These are phyloP conservation scores for Felis catus DNA, from an alignment of 2,113 vertebrate genomes.

Conservation along the genomic window DNA sequence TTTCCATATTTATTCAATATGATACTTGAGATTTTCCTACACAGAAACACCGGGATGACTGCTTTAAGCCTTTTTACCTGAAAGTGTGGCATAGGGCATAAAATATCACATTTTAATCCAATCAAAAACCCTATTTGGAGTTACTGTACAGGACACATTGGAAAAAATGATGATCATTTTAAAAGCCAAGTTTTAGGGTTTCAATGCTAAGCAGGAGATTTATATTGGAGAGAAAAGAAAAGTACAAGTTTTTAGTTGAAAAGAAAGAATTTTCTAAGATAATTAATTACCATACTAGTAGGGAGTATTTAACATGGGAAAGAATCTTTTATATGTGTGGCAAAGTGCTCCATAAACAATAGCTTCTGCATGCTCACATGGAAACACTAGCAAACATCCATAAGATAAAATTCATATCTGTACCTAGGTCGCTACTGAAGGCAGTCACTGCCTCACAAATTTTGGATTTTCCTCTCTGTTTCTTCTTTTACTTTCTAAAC, in stretches of 20 bases:
- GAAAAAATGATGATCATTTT: constrained; percentile 24
- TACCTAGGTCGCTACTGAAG: background rate
- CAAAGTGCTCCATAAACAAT: background rate
- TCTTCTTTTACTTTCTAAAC: background rate
- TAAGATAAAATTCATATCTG: background rate
- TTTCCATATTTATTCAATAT: background rate
- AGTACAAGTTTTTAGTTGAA: background rate
- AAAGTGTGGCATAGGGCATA: background rate
- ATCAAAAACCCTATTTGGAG: background rate
- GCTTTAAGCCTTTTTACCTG: constrained; percentile 17
- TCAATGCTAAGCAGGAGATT: constrained; percentile 22
- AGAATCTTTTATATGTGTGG: background rate
- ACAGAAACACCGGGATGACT: background rate
- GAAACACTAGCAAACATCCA: background rate
- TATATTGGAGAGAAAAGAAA: background rate
- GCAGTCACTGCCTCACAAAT: background rate
- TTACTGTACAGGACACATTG: background rate
- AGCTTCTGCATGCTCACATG: background rate
- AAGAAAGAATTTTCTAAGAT: background rate
- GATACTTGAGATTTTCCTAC: background rate
- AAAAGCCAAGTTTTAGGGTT: constrained; percentile 40
- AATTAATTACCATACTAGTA: background rate
- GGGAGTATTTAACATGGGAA: background rate
- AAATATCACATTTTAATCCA: constrained; percentile 10
- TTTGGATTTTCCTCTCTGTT: background rate